Evolutionary conservation across 1,140 invertebrate species (phyloP).

Genomic region (Drosophila ficusphila): DNA sequence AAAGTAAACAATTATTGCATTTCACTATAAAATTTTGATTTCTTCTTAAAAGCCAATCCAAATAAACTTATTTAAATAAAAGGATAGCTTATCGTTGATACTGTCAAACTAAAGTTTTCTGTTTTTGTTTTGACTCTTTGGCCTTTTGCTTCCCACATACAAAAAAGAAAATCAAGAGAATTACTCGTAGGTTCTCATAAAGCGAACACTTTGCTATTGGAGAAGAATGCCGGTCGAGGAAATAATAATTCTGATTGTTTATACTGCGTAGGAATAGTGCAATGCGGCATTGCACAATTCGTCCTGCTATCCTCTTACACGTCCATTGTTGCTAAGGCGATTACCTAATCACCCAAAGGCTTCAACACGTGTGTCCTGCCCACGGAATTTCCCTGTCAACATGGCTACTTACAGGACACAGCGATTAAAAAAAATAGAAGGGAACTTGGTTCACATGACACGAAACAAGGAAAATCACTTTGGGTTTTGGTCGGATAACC

Average conservation of each 20-base stretch:
- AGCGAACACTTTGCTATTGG: slow-evolving; percentile 33
- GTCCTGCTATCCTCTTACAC: neutral
- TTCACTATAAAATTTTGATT: no score
- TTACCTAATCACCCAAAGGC: slow-evolving; percentile 27
- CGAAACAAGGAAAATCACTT: slow-evolving; percentile 37
- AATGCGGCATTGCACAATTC: slow-evolving; percentile 24
- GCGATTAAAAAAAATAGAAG: slow-evolving; percentile 1
- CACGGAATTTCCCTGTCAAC: slow-evolving; percentile 32
- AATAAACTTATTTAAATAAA: neutral
- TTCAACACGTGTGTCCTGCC: neutral
- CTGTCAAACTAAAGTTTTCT: no score
- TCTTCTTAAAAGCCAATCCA: no score
- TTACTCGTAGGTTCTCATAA: slow-evolving; percentile 23
- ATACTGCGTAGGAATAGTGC: slow-evolving; percentile 1
- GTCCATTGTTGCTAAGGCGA: slow-evolving; percentile 14
- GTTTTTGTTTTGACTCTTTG: neutral
- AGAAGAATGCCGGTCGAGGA: slow-evolving; percentile 1
- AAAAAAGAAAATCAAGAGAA: slow-evolving; percentile 10
- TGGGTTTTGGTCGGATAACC: neutral
- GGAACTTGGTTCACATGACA: slow-evolving; percentile 2
- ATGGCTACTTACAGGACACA: slow-evolving; percentile 1
- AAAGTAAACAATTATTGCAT: no score
- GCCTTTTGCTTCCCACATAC: slow-evolving; percentile 31
- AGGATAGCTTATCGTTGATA: neutral
- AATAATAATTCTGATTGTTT: slow-evolving; percentile 29